Evolutionary conservation across 30 jellyfish, hydroid and myxozoan species (phyloP), one percentile per base, ranked within the genome.

Genomic region (Phacellophora camtschatica): DNA sequence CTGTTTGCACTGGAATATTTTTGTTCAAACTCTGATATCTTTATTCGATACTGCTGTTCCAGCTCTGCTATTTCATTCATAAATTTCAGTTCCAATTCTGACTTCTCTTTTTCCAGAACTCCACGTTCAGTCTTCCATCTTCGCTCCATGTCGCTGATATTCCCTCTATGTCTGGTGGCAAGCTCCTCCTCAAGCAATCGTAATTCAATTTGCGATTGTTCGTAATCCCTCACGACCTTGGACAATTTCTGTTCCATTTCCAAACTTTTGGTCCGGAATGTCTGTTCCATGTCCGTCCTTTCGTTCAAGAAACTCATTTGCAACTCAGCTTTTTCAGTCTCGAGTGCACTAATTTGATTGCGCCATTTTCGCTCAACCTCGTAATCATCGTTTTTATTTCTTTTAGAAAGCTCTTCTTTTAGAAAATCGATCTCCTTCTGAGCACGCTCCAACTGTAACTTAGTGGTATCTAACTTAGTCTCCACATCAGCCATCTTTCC

Each of bases 1-100:
- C 97, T 77, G 66, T 70, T 86, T 32, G 95, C 74, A 93, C 95
- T 86, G 15, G 96, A 61, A 31, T 95, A 95, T 49, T 76, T 81
- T 88, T 75, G 92, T 87, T 86, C 94, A 13, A 74, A 64, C 49
- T 93, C 99, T n/a, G 97, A 95, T 64, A 81, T 66, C 37, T 76
- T 95, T 1, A 93, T 93, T 3, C 99, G 94, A 75, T 87, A 93
- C 61, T 82, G 70, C 51, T 93, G 99, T 77, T 93, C 99, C 11
- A 86, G 73, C 61, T 93, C 99, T 36, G 99, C 97, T 31, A 70
- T 93, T 67, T 86, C 97, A 62, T 93, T 93, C 67, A 93, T 73
- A 53, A 86, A 93, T 42, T 74, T 75, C 70, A 93, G 71, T 75
- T 93, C 99, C 64, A 86, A 33, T 35, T 90, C 98, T 36, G 97